phyloP scores from a whole-genome alignment of 2,888 invertebrate species.

The Aromia moschata region DNA sequence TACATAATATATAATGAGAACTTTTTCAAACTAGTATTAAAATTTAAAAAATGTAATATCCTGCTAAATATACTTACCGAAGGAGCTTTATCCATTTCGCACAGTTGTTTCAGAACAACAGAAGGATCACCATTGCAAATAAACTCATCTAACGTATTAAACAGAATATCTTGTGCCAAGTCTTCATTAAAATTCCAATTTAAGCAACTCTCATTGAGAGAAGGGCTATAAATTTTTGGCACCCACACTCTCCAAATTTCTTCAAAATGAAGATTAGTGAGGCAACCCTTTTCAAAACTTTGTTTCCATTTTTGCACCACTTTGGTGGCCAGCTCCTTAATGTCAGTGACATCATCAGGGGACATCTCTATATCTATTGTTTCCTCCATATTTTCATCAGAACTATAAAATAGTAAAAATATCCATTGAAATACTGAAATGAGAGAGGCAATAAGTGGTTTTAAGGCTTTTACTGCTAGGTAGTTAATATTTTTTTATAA shows the following conservation, averaged over 20 bases:
- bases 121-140: constrained; percentile 72
- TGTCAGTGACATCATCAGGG: constrained; percentile 26
- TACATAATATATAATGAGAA: too few species aligned
- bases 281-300: constrained; percentile 26
- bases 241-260: constrained; percentile 79
- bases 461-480: too few species aligned
- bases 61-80: constrained; percentile 62
- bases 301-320: constrained; percentile 35
- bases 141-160: constrained; percentile 82
- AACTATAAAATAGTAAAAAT: too few species aligned
- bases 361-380: constrained; percentile 29
- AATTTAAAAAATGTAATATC: too few species aligned
- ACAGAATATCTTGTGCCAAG: constrained; percentile 74
- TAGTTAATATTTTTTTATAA: too few species aligned
- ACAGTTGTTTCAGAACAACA: constrained; percentile 65
- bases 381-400: constrained; percentile 43
- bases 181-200: constrained; percentile 82
- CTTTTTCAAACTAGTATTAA: too few species aligned
- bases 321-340: constrained; percentile 32
- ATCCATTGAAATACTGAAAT: too few species aligned
- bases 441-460: too few species aligned
- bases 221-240: constrained; percentile 77
- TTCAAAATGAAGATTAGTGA: constrained; percentile 68
- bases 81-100: constrained; percentile 75
- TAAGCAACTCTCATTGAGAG: constrained; percentile 74